Base-by-base conservation (phyloP, 2,797 vertebrate species). In the Crocodylus rhombifer region DNA sequence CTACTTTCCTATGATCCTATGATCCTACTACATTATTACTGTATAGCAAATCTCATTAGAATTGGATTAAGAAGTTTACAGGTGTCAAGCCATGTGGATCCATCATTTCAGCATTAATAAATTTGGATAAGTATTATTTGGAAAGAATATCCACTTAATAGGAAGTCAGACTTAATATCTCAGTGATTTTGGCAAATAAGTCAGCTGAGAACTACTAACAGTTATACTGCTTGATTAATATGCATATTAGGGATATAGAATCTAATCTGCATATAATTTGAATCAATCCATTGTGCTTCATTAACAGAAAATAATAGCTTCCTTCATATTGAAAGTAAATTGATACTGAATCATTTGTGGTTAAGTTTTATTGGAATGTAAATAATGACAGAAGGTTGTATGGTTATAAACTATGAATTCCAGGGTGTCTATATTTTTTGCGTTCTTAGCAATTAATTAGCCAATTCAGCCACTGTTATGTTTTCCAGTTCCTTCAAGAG, bases 351-450 rank as follows among this genome's bases (percentile, higher is more conserved):
- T 84, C 80, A 62, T 57, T 71, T 89, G 8, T 83, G 81, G 88
- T 55, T 30, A 79, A 7, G 51, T 13, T 1, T 81, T 87, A 26
- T 18, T 51, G 14, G 18, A 17, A 20, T 62, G 88, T 67, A 87
- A 92, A 56, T 14, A 88, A 87, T 2, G 55, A 62, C 12, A 51
- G 86, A 94, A 60, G 4, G 65, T 69, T 58, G 85, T 56, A 62
- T 89, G 11, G 14, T 94, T 71, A 16, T 56, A 33, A 76, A 93
- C 77, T 18, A 26, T 78, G 87, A 92, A 71, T 86, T 65, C 25
- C 62, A 86, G 57, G n/a, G 28, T 75, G 3, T 84, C 63, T 73
- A 1, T 28, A 9, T 15, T 2, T 5, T 83, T 77, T 80, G 87
- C 60, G 8, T 30, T 69, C 6, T 78, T 87, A 76, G 63, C 78